These are phyloP conservation scores for Odobenus rosmarus DNA, from an alignment of 2,113 vertebrate genomes.

Conservation along the genomic window DNA sequence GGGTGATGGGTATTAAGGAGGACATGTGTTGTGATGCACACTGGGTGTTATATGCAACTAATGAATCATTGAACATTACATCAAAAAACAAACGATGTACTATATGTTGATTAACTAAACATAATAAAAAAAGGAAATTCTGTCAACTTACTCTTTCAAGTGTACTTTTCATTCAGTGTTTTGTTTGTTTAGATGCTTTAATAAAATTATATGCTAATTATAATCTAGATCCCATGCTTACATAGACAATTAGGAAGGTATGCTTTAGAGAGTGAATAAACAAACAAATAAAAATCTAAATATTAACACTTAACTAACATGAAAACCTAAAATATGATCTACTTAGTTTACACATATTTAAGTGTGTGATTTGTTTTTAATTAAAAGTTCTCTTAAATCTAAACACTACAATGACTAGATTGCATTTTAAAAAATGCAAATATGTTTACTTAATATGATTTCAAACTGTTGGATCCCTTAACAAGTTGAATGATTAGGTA, in stretches of 20 bases:
- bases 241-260: neutral
- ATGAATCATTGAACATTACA: too few species aligned
- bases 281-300: neutral
- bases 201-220: neutral
- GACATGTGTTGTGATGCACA: too few species aligned
- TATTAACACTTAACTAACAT: neutral
- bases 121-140: neutral
- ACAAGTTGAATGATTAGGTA: neutral
- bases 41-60: too few species aligned
- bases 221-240: neutral
- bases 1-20: too few species aligned
- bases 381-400: neutral
- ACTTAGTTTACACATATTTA: neutral
- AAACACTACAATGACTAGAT: neutral
- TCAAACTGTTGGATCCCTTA: neutral
- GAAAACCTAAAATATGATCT: neutral
- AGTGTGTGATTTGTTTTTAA: neutral
- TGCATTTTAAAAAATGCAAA: neutral
- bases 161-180: neutral
- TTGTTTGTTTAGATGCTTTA: neutral
- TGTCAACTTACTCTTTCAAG: neutral
- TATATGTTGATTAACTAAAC: too few species aligned
- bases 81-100: too few species aligned
- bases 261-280: neutral
- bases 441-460: neutral